Conservation (phyloP, 1,140 invertebrate genomes). For the Pogonomyrmex barbatus region DNA sequence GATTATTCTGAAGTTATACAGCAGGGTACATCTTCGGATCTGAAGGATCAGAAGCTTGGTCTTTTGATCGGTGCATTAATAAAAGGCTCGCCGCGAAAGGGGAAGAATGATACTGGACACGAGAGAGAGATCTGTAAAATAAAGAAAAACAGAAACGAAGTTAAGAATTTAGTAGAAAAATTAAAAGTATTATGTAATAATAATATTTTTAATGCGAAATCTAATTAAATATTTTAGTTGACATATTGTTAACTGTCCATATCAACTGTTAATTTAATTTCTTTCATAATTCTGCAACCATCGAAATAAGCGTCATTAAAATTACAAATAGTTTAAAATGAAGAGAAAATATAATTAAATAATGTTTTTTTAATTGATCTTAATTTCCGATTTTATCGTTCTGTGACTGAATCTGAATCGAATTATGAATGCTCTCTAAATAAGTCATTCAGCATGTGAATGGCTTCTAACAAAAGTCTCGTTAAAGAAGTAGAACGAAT, state of each 20-base stretch:
- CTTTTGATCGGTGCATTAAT: slow-evolving; percentile 70
- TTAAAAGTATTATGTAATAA: not conserved
- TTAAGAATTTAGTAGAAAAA: not conserved
- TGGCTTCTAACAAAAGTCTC: not conserved
- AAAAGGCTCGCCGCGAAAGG: slow-evolving; percentile 54
- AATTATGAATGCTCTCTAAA: not conserved
- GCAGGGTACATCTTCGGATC: slow-evolving; percentile 29
- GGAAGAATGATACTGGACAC: not conserved
- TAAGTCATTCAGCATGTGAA: not conserved
- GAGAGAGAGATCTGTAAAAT: slow-evolving; percentile 54
- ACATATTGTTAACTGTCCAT: not conserved
- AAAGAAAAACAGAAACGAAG: slow-evolving; percentile 47
- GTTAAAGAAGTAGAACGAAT: not conserved
- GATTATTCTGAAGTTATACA: not conserved
- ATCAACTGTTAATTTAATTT: not conserved
- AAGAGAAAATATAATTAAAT: not conserved
- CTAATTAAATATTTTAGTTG: not conserved
- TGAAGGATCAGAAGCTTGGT: slow-evolving; percentile 29
- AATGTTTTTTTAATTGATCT: not conserved
- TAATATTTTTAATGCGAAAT: not conserved
- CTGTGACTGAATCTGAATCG: not conserved
- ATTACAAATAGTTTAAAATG: not conserved
- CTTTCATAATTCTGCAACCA: not conserved
- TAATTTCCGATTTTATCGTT: not conserved
- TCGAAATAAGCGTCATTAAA: not conserved